These are phyloP conservation scores for Perca fluviatilis DNA, from an alignment of 2,113 vertebrate species.

Conservation along the genomic window DNA sequence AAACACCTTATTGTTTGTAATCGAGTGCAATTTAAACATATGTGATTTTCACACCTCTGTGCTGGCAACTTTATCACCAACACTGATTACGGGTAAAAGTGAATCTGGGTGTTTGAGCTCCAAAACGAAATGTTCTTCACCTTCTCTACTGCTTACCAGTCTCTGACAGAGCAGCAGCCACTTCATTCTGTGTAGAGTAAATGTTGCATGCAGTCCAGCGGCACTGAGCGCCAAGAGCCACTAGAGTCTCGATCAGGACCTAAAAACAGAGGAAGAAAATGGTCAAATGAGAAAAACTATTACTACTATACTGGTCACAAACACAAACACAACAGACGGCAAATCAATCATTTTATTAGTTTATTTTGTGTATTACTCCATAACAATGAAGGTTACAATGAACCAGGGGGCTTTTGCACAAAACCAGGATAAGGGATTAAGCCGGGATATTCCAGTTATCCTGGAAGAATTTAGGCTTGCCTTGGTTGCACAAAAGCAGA, in stretches of 20 bases:
- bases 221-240: conserved; percentile 96
- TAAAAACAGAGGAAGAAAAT: conserved; percentile 53
- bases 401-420: neutral
- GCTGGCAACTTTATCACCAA: neutral
- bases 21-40: neutral
- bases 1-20: neutral
- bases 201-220: conserved; percentile 99
- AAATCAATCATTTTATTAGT: neutral
- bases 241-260: conserved; percentile 98
- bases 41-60: neutral
- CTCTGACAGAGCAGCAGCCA: conserved; percentile 94
- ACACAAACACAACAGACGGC: neutral
- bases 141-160: conserved; percentile 56
- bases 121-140: neutral
- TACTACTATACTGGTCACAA: neutral
- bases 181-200: conserved; percentile 98
- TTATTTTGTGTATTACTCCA: neutral
- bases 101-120: neutral
- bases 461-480: too few species aligned
- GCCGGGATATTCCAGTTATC: too few species aligned
- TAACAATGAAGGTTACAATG: neutral
- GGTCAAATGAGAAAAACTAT: neutral
- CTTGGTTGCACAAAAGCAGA: too few species aligned
- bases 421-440: too few species aligned
- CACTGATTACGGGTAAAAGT: neutral